Evolutionary conservation across 2,888 invertebrate species (phyloP).

Genomic region (Parnassius glacialis): DNA sequence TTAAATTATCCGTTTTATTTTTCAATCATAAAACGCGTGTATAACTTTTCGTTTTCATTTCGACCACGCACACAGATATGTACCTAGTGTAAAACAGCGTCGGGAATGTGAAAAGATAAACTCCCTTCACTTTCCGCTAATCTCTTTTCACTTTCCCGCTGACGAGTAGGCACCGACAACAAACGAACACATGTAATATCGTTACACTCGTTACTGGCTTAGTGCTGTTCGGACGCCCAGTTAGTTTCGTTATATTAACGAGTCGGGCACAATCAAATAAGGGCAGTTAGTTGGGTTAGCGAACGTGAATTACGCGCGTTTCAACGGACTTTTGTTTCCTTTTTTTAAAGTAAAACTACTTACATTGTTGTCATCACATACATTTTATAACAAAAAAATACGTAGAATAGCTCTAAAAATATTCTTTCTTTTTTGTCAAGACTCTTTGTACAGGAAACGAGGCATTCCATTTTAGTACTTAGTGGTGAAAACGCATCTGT

Average conservation of each 20-base stretch:
- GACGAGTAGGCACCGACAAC: conserved; percentile 32
- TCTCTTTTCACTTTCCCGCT: conserved; percentile 16
- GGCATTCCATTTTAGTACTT: no score
- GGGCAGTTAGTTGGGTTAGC: conserved; percentile 32
- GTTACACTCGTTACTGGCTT: conserved; percentile 39
- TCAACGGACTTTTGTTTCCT: neutral
- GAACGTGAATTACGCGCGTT: conserved; percentile 6
- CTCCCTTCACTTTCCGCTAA: no score
- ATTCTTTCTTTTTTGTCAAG: no score
- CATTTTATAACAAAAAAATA: no score
- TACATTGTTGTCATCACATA: no score
- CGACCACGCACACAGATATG: neutral
- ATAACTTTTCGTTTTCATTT: no score
- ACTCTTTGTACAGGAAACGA: no score
- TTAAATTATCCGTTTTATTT: no score
- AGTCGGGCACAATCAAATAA: conserved; percentile 43
- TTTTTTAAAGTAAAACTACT: neutral
- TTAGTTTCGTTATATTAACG: conserved; percentile 49
- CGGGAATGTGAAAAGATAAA: conserved; percentile 18
- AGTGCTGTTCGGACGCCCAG: conserved; percentile 26
- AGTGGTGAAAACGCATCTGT: no score
- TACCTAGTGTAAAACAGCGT: conserved; percentile 3
- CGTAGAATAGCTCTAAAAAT: no score
- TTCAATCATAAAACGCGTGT: no score
- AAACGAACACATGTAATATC: conserved; percentile 44